Conservation (phyloP, 2,113 vertebrate species). For the Charina bottae region DNA sequence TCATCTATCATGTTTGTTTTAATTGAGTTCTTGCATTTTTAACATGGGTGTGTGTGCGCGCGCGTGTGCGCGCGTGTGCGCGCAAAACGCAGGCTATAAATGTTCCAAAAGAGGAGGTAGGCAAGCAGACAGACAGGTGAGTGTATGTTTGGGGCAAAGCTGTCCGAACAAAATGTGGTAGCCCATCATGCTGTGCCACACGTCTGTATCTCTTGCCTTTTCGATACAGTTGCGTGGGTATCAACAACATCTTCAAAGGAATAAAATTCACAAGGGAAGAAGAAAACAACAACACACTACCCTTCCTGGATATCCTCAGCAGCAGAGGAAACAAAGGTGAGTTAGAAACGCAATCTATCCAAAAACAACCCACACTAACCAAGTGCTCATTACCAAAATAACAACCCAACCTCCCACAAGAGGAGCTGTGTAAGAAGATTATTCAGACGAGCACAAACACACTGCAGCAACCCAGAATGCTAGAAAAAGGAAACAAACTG, state of each 20-base stretch:
- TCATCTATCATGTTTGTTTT: not conserved
- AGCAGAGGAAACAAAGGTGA: not conserved
- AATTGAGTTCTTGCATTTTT: not conserved
- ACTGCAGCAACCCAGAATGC: not conserved
- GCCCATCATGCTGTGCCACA: not conserved
- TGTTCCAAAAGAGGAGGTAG: not conserved
- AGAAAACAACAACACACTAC: not conserved
- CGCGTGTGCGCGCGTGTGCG: not conserved
- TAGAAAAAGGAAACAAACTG: not conserved
- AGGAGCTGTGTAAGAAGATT: not conserved
- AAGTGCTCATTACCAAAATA: not conserved
- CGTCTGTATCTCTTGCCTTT: not conserved
- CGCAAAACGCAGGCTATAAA: not conserved
- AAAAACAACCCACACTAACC: not conserved
- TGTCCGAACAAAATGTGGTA: not conserved
- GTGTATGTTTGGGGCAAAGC: not conserved
- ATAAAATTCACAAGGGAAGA: not conserved
- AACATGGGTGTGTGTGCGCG: not conserved
- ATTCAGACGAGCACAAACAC: not conserved
- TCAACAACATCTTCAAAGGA: not conserved
- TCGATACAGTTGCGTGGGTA: not conserved
- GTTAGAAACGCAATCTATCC: not conserved
- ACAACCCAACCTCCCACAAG: not conserved
- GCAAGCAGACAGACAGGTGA: not conserved
- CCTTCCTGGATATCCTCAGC: not conserved